Evolutionary conservation across 2,113 vertebrate genomes (phyloP), one percentile per base, ranked within the genome.

Genomic region (Pollimyrus isidori): DNA sequence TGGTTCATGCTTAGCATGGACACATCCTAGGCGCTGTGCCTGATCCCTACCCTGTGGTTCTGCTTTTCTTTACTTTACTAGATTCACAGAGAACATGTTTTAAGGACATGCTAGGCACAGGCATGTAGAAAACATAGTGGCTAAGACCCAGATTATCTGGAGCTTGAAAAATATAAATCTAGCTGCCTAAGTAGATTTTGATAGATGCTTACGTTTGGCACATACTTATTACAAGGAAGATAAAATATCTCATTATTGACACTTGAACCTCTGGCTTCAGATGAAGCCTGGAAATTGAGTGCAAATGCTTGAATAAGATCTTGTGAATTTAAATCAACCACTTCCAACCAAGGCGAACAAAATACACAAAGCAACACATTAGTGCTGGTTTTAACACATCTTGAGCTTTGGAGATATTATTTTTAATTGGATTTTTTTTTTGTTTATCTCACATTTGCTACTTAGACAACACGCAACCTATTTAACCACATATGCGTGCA

Each of bases 321-420:
- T 17, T 87, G 15, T 87, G 85, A 87, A 87, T 87, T 87, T 87
- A 87, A 87, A 87, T 87, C 11, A 56, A 87, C 30, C 50, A 87
- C 50, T 17, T 30, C 17, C 17, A 30, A 50, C 49, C 50, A 53
- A 15, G 50, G 85, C 85, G 21, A 56, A 21, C 50, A 53, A 87
- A 53, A 53, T 15, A 52, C 85, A 87, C 30, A 86, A 48, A 15
- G 3, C n/a, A n/a, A 49, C 21, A 9, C 49, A n/a, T 53, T 53
- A 30, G 35, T 11, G 85, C 48, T 10, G 9, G 13, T 86, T 52
- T 86, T 15, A 86, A 50, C 23, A 45, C 6, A 1, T 39, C 30
- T 56, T 21, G 15, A 87, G 45, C n/a, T 84, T 48, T 45, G 82
- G 46, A 45, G 23, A 23, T 23, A 48, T 48, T 45, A 3, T 48